A percentile compares a stretch with the other conserved stretches of the same genome.
phyloP scores from a whole-genome alignment of 2,113 vertebrate species.

The Pomatostomus ruficeps region DNA sequence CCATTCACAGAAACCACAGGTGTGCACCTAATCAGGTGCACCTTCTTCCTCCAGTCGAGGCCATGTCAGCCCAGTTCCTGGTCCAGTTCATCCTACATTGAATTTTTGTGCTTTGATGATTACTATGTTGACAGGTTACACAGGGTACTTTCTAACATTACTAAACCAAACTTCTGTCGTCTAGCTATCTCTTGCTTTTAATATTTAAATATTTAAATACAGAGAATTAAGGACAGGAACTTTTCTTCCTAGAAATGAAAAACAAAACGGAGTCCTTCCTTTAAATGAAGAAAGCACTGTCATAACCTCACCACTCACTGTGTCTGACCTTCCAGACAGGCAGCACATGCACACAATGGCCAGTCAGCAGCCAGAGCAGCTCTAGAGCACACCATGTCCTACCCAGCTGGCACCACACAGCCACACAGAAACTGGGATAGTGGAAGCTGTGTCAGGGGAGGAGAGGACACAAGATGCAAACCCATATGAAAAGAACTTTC shows the following conservation, averaged over 20 bases:
- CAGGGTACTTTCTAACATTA: background rate
- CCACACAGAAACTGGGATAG: background rate
- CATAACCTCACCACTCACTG: background rate
- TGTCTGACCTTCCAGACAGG: background rate
- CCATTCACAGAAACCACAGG: background rate
- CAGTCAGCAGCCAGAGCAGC: background rate
- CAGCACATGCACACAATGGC: accelerated
- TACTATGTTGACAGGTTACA: background rate
- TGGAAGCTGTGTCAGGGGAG: background rate
- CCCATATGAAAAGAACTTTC: background rate
- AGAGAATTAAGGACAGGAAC: background rate
- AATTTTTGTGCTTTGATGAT: background rate
- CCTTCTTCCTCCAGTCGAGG: background rate
- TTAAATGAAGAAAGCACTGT: background rate
- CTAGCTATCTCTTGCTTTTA: background rate
- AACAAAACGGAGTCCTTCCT: background rate
- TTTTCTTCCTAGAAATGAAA: background rate
- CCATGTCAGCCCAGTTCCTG: background rate
- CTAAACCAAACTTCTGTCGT: background rate
- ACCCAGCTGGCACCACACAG: background rate
- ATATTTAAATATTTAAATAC: background rate
- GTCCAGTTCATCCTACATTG: background rate
- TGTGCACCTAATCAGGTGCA: background rate
- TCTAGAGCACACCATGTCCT: accelerated
- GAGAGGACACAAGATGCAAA: background rate